Evolutionary conservation across 2,797 vertebrate species (phyloP), one percentile per base, ranked within the genome.

Genomic region (Molossus molossus): DNA sequence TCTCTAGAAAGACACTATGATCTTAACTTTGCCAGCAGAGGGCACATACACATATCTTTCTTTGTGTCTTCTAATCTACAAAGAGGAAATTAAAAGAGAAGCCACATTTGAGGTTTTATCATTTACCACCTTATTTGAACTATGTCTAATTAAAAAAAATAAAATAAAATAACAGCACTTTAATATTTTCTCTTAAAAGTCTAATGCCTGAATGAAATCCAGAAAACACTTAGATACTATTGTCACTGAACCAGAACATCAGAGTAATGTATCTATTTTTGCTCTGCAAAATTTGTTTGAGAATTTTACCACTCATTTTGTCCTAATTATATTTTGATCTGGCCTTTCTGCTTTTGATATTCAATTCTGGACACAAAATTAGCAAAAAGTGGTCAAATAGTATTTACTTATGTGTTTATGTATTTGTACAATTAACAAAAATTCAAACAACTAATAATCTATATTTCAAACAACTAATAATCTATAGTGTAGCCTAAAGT

Each of bases 21-120:
- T 95, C 70, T 96, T 90, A 10, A 50, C 25, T 90, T 96, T 95
- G 80, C 95, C 95, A 95, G 95, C 88, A 97, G 97, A 96, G 96
- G 96, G 96, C 96, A 88, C 25, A 92, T 75, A 87, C 10, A 62
- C 55, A 48, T 62, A 93, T 75, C n/a, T 50, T 80, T 80, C 70
- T 91, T 93, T 90, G 80, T 96, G 73, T 87, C 40, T 83, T 87
- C 25, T 64, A 48, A 84, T 92, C 50, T 69, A 45, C 21, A 55
- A 90, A 65, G 60, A 85, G 17, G 50, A 73, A 72, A 79, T 27
- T 25, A 4, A 60, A 82, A 87, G 45, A 40, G 50, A 90, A 29
- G 27, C 11, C 40, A 23, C 12, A 77, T 48, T 55, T 62, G 23
- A 92, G 75, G 4, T 79, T 96, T 45, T 76, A 4, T 57, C 69